Percentiles rank a stretch among this genome's conserved stretches.
Conservation (phyloP, 2,888 invertebrate genomes). For the Cerastoderma edule region DNA sequence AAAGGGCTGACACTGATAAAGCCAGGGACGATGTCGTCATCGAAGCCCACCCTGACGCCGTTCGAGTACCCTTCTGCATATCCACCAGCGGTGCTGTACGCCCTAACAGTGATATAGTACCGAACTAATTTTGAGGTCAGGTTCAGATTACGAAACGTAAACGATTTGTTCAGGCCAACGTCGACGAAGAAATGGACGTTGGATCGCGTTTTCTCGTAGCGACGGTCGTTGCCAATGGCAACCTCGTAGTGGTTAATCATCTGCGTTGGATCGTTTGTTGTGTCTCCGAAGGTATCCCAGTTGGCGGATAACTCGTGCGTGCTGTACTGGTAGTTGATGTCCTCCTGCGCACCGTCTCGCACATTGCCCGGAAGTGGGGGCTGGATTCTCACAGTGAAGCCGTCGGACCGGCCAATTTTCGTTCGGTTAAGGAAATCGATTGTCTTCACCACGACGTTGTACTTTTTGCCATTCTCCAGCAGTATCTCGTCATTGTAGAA, state of each 20-base stretch:
- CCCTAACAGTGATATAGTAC: constrained; percentile 74
- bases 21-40: constrained; percentile 57
- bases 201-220: constrained; percentile 65
- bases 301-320: constrained; percentile 62
- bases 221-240: constrained; percentile 72
- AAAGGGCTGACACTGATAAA: constrained; percentile 35
- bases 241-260: constrained; percentile 68
- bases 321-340: constrained; percentile 66
- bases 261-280: constrained; percentile 62
- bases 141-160: constrained; percentile 67
- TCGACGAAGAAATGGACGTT: constrained; percentile 70
- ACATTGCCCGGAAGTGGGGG: constrained; percentile 68
- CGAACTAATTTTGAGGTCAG: constrained; percentile 64
- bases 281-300: constrained; percentile 72
- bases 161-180: constrained; percentile 70
- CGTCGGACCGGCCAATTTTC: constrained; percentile 62
- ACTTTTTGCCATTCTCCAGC: constrained; percentile 66
- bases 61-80: constrained; percentile 70
- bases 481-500: constrained; percentile 67
- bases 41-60: constrained; percentile 69
- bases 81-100: constrained; percentile 69
- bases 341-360: constrained; percentile 66
- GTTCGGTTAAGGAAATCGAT: constrained; percentile 62
- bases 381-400: constrained; percentile 68
- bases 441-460: constrained; percentile 61